Percentiles rank a stretch among this genome's conserved stretches.
Evolutionary conservation across 1,140 invertebrate genomes (phyloP).

Genomic region (Tribolium madens): DNA sequence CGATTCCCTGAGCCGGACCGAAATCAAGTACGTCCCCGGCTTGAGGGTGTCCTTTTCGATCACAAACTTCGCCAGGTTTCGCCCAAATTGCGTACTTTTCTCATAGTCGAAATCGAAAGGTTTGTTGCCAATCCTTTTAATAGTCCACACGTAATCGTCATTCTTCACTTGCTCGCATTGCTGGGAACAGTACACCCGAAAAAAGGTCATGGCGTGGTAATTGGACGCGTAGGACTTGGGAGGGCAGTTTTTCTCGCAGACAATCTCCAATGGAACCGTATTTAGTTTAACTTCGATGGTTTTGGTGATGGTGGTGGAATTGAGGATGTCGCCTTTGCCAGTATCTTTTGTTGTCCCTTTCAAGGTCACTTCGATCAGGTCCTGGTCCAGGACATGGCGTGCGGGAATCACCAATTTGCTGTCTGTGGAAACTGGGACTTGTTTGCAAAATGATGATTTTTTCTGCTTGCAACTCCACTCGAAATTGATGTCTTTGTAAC

Average conservation of each 20-base stretch:
- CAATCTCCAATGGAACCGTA: not conserved
- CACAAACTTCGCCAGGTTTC: not conserved
- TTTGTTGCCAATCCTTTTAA: not conserved
- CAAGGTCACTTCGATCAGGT: not conserved
- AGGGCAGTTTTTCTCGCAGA: not conserved
- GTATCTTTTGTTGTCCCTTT: not conserved
- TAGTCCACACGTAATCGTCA: not conserved
- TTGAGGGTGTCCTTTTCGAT: not conserved
- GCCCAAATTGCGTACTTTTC: slow-evolving; percentile 8
- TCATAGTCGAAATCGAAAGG: not conserved
- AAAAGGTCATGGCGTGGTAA: not conserved
- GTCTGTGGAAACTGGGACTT: not conserved
- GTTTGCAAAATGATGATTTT: not conserved
- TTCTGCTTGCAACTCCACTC: not conserved
- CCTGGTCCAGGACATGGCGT: not conserved
- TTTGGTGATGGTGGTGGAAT: not conserved
- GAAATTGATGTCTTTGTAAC: not conserved
- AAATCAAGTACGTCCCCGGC: not conserved
- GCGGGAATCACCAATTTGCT: not conserved
- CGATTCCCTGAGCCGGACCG: not conserved
- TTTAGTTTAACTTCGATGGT: not conserved
- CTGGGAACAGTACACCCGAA: not conserved
- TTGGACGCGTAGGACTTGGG: not conserved
- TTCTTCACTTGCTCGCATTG: not conserved
- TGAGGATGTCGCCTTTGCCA: not conserved